These are phyloP conservation scores for Damaliscus lunatus DNA, from an alignment of 2,113 vertebrate genomes.

Conservation along the genomic window DNA sequence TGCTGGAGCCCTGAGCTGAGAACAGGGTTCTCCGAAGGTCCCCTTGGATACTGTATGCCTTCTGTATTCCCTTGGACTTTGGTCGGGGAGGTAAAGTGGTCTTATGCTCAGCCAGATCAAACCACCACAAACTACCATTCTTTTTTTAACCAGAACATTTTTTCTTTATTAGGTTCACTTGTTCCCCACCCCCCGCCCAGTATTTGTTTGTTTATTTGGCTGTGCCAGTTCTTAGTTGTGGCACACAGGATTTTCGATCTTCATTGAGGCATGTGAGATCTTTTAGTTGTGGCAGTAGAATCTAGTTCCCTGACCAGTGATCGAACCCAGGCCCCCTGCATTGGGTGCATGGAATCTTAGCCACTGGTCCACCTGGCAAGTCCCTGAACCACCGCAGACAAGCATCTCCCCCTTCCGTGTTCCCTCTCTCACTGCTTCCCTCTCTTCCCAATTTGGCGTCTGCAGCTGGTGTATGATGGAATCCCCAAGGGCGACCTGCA, in stretches of 20 bases:
- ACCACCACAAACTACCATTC: neutral
- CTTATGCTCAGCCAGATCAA: neutral
- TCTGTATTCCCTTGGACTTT: neutral
- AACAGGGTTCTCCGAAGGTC: neutral
- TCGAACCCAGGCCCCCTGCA: neutral
- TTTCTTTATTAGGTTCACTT: neutral
- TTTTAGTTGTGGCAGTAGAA: neutral
- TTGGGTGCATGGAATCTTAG: neutral
- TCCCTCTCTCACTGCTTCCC: neutral
- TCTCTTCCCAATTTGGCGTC: neutral
- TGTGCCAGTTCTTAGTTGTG: neutral
- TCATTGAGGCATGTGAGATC: neutral
- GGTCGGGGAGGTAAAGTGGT: no score
- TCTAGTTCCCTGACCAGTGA: neutral
- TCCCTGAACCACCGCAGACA: neutral
- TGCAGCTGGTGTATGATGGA: constrained; percentile 92
- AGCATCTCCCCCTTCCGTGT: neutral
- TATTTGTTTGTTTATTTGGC: neutral
- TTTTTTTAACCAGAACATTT: neutral
- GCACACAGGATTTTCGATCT: neutral
- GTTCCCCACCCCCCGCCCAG: neutral
- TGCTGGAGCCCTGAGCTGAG: neutral
- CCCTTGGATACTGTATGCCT: neutral
- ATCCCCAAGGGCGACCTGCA: constrained; percentile 94
- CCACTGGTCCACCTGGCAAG: neutral